These are phyloP conservation scores for Pyrochroa serraticornis DNA, from an alignment of 2,888 invertebrate species.

Conservation along the genomic window DNA sequence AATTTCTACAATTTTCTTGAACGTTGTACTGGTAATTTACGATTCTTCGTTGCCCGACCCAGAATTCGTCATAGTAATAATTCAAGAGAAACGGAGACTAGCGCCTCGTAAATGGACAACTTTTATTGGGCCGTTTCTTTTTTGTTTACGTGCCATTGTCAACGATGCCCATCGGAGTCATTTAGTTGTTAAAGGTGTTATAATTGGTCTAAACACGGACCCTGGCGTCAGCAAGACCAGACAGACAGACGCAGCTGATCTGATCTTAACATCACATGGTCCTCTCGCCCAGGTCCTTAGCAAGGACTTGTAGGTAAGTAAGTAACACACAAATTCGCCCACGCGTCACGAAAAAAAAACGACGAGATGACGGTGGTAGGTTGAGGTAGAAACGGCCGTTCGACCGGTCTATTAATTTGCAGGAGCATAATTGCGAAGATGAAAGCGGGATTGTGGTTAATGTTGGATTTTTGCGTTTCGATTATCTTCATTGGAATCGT, in stretches of 20 bases:
- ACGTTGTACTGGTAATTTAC: no score
- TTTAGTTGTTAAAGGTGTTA: constrained; percentile 59
- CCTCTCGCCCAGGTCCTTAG: constrained; percentile 41
- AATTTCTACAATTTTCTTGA: constrained; percentile 19
- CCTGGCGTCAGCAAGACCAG: constrained; percentile 58
- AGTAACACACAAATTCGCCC: constrained; percentile 37
- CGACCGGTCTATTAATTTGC: not conserved
- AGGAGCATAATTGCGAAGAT: constrained; percentile 2
- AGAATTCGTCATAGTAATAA: no score
- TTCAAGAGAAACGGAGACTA: not conserved
- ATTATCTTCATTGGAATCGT: not conserved
- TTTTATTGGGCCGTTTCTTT: constrained; percentile 42
- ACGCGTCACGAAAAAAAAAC: constrained; percentile 24
- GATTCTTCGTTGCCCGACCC: no score
- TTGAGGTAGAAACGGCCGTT: constrained; percentile 17
- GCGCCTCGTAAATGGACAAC: constrained; percentile 39
- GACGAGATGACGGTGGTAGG: constrained; percentile 19
- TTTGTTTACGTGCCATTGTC: constrained; percentile 42
- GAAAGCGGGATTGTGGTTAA: no score
- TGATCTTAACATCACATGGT: constrained; percentile 39
- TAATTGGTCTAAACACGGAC: constrained; percentile 58
- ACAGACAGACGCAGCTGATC: constrained; percentile 46
- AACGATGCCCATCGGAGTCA: constrained; percentile 56
- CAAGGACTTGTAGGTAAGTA: constrained; percentile 39
- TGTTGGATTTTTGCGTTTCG: no score